phyloP scores from a whole-genome alignment of 2,797 vertebrate species.

The Varecia variegata region DNA sequence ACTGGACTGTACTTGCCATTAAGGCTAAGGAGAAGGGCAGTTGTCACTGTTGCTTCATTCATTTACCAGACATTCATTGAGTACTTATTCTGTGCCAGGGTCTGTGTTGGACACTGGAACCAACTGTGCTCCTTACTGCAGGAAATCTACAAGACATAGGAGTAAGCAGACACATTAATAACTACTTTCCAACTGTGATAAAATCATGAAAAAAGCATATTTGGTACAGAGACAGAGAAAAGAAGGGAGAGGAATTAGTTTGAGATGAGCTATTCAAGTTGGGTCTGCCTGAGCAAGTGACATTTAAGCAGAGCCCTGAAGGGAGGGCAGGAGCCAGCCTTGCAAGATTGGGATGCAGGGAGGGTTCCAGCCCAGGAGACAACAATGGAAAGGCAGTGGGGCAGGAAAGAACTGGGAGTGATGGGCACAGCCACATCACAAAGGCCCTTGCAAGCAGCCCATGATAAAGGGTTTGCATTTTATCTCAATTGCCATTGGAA shows the following conservation, averaged over 20 bases:
- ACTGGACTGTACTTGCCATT: neutral
- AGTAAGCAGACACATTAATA: neutral
- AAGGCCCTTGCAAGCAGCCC: neutral
- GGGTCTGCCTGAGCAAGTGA: neutral
- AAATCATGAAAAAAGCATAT: neutral
- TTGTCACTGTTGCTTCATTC: neutral
- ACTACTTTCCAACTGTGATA: neutral
- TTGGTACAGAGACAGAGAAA: neutral
- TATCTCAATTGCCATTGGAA: neutral
- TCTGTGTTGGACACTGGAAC: neutral
- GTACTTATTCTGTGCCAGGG: neutral
- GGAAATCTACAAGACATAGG: neutral
- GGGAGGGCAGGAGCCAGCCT: neutral
- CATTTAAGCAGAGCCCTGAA: slow-evolving; percentile 16
- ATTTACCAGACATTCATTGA: neutral
- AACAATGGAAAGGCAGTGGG: neutral
- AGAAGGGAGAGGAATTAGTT: neutral
- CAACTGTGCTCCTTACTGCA: neutral
- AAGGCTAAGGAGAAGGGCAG: neutral
- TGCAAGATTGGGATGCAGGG: neutral
- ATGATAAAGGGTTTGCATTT: neutral
- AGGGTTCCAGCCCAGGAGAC: neutral
- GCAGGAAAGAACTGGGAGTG: neutral
- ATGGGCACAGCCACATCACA: neutral
- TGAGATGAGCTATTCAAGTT: slow-evolving; percentile 10